Conservation (phyloP, 2,888 invertebrate genomes). For the Cremastinae sp. region DNA sequence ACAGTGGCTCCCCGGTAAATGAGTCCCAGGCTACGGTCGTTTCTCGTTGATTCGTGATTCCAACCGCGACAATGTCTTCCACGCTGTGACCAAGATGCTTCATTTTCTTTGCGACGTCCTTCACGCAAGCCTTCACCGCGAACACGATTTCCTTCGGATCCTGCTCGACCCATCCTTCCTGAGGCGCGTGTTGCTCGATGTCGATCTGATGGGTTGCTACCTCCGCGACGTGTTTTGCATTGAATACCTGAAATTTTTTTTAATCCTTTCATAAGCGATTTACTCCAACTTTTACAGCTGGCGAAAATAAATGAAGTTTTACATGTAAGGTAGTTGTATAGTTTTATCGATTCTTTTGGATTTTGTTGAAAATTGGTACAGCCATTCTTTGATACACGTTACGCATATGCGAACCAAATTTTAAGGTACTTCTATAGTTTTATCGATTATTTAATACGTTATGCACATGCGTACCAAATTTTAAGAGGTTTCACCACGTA, state of each 20-base stretch:
- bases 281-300: too few relatives aligned
- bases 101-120: conserved; percentile 86
- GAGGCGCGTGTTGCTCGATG: conserved; percentile 89
- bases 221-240: conserved; percentile 89
- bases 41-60: conserved; percentile 98
- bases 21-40: conserved; percentile 98
- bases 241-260: conserved; percentile 84
- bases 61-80: conserved; percentile 90
- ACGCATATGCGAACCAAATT: too few relatives aligned
- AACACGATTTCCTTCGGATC: conserved; percentile 92
- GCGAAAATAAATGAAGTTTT: too few relatives aligned
- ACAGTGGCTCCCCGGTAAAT: conserved; percentile 92
- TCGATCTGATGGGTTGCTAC: conserved; percentile 91
- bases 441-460: too few relatives aligned
- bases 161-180: conserved; percentile 97
- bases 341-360: too few relatives aligned
- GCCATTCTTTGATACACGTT: too few relatives aligned
- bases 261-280: too few relatives aligned
- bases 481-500: too few relatives aligned
- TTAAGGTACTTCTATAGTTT: too few relatives aligned
- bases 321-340: too few relatives aligned
- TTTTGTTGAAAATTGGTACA: too few relatives aligned
- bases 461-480: too few relatives aligned
- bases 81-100: conserved; percentile 83
- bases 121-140: conserved; percentile 90